Percentiles rank a stretch among this genome's conserved stretches.
Conservation (phyloP, 2,888 invertebrate genomes). For the Diarsia mendica region DNA sequence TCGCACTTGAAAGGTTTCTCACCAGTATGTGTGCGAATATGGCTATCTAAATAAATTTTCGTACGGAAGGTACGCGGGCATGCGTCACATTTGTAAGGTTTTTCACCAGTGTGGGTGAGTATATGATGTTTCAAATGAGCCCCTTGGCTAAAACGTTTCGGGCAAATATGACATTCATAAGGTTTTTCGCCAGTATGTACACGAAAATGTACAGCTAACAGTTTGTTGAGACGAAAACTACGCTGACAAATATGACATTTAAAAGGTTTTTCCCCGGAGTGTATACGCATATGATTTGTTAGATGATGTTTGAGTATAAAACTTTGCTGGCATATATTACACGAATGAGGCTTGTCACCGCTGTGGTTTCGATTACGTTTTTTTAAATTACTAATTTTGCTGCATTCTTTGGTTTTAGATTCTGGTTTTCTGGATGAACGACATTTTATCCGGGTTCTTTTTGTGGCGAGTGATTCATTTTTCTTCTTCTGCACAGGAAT, state of each 20-base stretch:
- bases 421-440: not conserved
- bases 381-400: not conserved
- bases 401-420: not conserved
- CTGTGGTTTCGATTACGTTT: not conserved
- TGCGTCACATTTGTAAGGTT: constrained; percentile 21
- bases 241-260: constrained; percentile 22
- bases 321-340: constrained; percentile 16
- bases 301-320: constrained; percentile 4
- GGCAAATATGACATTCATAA: constrained; percentile 23
- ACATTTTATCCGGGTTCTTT: not conserved
- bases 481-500: not conserved
- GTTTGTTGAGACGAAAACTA: constrained; percentile 7
- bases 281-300: not conserved
- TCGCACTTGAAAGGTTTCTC: constrained; percentile 35
- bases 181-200: constrained; percentile 33
- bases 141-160: constrained; percentile 7
- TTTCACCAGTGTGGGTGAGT: constrained; percentile 25
- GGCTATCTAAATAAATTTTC: constrained; percentile 6
- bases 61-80: constrained; percentile 8
- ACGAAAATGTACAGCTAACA: constrained; percentile 11
- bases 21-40: constrained; percentile 25
- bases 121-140: constrained; percentile 13
- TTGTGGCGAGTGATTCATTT: not conserved
- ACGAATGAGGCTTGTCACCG: constrained; percentile 18
- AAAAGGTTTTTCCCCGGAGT: constrained; percentile 17